phyloP scores from a whole-genome alignment of 2,888 invertebrate species.

The Agelastica alni region DNA sequence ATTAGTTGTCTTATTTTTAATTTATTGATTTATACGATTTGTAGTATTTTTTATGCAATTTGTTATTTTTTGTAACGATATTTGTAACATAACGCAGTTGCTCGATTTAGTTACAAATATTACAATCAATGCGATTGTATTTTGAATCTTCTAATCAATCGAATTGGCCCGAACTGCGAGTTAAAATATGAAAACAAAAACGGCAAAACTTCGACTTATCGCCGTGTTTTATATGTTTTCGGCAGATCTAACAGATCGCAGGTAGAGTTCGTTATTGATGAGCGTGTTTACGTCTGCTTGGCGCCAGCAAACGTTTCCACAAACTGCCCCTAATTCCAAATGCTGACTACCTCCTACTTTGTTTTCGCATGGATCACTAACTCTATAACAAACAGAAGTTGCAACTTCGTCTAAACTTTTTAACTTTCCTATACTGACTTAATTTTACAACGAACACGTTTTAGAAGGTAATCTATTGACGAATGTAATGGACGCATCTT shows the following conservation, averaged over 20 bases:
- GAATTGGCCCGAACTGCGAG: too few relatives aligned
- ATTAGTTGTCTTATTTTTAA: too few relatives aligned
- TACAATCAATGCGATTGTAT: too few relatives aligned
- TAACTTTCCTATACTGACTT: not conserved
- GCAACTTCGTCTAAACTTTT: not conserved
- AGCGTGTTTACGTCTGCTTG: slow-evolving; percentile 47
- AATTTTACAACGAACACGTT: not conserved
- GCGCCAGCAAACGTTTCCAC: slow-evolving; percentile 37
- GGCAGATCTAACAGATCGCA: slow-evolving; percentile 46
- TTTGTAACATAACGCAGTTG: too few relatives aligned
- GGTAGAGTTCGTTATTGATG: slow-evolving; percentile 49
- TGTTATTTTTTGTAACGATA: too few relatives aligned
- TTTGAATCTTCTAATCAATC: too few relatives aligned
- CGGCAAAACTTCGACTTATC: slow-evolving; percentile 25
- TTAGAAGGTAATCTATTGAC: not conserved
- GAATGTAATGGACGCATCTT: not conserved
- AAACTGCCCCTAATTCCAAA: slow-evolving; percentile 20
- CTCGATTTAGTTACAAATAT: too few relatives aligned
- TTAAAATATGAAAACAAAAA: slow-evolving; percentile 5
- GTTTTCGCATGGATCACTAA: slow-evolving; percentile 19
- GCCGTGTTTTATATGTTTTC: slow-evolving; percentile 48
- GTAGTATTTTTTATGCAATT: too few relatives aligned
- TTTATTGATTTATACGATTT: too few relatives aligned
- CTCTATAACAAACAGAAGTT: slow-evolving; percentile 4
- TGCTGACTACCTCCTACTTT: slow-evolving; percentile 26